Percentiles rank a stretch among this genome's conserved stretches.
Conservation (phyloP, 2,888 invertebrate genomes). For the Hydropsyche betteni region DNA sequence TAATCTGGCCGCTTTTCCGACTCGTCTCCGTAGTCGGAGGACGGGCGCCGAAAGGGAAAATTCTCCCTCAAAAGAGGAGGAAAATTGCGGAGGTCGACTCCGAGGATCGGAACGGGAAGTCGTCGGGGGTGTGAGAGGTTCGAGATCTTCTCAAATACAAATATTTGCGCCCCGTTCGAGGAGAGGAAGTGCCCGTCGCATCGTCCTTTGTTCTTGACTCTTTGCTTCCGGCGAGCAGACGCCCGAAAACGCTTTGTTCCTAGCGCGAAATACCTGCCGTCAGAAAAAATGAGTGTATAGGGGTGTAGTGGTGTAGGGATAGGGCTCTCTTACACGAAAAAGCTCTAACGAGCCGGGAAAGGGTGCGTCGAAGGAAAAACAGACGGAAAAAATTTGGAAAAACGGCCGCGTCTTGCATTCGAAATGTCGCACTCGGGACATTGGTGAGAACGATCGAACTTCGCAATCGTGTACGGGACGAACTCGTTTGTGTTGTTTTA, state of each 20-base stretch:
- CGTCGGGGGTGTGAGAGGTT: not conserved
- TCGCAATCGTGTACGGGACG: no score
- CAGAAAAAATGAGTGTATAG: not conserved
- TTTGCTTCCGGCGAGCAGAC: slow-evolving; percentile 34
- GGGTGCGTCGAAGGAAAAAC: not conserved
- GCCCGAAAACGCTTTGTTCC: slow-evolving; percentile 38
- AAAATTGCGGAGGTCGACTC: no score
- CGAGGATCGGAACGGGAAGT: not conserved
- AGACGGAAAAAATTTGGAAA: not conserved
- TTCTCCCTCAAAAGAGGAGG: not conserved
- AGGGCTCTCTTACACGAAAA: slow-evolving; percentile 24
- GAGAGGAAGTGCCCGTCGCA: slow-evolving; percentile 44
- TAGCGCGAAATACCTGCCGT: slow-evolving; percentile 36
- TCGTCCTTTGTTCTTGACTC: slow-evolving; percentile 46
- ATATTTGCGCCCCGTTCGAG: slow-evolving; percentile 38
- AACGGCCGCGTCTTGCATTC: not conserved
- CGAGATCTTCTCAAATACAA: slow-evolving; percentile 36
- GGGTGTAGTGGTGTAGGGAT: no score
- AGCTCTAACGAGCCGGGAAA: slow-evolving; percentile 20
- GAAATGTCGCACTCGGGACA: no score
- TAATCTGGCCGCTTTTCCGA: slow-evolving; percentile 39
- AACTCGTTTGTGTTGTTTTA: no score
- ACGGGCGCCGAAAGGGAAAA: slow-evolving; percentile 2
- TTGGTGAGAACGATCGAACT: no score
- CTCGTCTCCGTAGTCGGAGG: not conserved